Percentiles rank a stretch among this genome's conserved stretches.
phyloP scores from a whole-genome alignment of 2,888 invertebrate species.

The Morpho achilles region DNA sequence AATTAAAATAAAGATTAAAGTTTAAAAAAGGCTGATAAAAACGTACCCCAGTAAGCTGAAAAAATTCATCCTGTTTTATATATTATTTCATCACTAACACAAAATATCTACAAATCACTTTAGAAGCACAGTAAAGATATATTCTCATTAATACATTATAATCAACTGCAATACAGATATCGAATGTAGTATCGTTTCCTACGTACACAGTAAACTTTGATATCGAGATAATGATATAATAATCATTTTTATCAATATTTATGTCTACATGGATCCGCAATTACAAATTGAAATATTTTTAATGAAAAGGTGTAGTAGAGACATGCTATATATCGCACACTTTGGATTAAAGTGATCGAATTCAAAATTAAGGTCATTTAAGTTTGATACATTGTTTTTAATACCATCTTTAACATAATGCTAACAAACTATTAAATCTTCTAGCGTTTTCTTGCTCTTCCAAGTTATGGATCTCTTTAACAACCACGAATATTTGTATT shows the following conservation, averaged over 20 bases:
- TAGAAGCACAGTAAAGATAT: background rate
- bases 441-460: too few species aligned
- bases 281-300: background rate
- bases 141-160: constrained; percentile 7
- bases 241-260: constrained; percentile 19
- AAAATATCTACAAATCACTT: background rate
- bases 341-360: too few species aligned
- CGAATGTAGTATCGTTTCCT: constrained; percentile 12
- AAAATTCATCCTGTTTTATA: constrained; percentile 39
- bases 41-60: constrained; percentile 40
- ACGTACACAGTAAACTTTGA: constrained; percentile 20
- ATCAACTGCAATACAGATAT: constrained; percentile 11
- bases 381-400: too few species aligned
- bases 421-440: too few species aligned
- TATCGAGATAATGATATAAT: constrained; percentile 20
- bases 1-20: background rate
- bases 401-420: too few species aligned
- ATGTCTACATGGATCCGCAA: constrained; percentile 17
- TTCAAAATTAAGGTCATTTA: too few species aligned
- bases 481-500: too few species aligned
- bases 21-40: background rate
- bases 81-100: constrained; percentile 1
- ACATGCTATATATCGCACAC: too few species aligned
- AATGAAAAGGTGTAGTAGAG: too few species aligned
- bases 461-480: too few species aligned